These are phyloP conservation scores for Chaetorhynchus papuensis DNA, from an alignment of 2,113 vertebrate genomes.

Conservation along the genomic window DNA sequence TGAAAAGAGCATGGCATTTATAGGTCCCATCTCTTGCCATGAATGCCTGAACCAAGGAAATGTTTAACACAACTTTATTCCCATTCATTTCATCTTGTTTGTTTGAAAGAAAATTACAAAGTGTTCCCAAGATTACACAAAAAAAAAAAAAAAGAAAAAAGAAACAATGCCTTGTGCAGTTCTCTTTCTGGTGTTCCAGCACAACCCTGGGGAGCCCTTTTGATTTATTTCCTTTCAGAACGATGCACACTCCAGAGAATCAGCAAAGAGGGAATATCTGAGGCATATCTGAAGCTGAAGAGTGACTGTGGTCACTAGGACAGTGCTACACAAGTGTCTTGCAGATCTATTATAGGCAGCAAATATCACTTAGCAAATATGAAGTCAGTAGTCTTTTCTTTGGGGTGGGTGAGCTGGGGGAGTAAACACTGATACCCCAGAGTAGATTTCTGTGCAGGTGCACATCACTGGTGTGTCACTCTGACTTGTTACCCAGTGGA, in stretches of 20 bases:
- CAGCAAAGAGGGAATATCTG: not conserved
- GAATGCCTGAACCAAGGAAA: not conserved
- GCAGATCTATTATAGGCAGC: not conserved
- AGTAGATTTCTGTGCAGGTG: not conserved
- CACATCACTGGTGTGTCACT: not conserved
- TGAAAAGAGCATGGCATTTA: not conserved
- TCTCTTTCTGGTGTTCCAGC: not conserved
- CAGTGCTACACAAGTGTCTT: not conserved
- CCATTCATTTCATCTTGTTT: not conserved
- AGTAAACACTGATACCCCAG: not conserved
- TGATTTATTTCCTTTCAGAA: not conserved
- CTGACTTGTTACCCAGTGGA: not conserved
- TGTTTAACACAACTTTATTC: not conserved
- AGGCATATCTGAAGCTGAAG: not conserved
- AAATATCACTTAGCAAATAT: not conserved
- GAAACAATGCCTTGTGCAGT: not conserved
- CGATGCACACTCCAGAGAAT: not conserved
- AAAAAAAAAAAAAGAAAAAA: too few relatives aligned
- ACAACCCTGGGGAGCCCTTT: not conserved
- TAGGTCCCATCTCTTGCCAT: not conserved
- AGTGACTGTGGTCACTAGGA: not conserved
- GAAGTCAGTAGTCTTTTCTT: not conserved
- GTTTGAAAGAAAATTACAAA: not conserved
- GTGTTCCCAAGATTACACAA: not conserved
- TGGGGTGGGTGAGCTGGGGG: not conserved